phyloP scores from a whole-genome alignment of 2,113 vertebrate species.

The Raja brachyura region DNA sequence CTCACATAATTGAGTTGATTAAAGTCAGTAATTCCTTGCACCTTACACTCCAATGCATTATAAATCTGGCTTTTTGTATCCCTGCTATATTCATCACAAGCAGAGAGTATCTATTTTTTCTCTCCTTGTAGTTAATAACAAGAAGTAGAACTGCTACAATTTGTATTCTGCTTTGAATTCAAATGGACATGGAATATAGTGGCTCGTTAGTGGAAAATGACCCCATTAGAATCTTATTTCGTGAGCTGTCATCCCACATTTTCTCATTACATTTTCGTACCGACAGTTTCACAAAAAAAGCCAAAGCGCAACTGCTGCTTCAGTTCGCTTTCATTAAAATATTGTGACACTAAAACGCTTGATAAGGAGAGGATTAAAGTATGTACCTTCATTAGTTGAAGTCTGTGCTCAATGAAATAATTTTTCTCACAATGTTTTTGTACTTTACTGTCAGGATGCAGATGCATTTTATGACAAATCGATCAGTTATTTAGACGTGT shows the following conservation, averaged over 20 bases:
- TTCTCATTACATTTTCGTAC: background rate
- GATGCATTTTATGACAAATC: background rate
- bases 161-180: slow-evolving; percentile 13
- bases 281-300: background rate
- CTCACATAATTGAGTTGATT: background rate
- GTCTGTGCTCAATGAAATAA: background rate
- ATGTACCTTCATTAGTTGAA: background rate
- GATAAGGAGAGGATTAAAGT: background rate
- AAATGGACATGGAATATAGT: background rate
- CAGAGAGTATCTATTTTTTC: background rate
- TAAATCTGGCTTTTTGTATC: background rate
- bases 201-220: background rate
- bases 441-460: background rate
- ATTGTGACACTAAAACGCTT: background rate
- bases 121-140: background rate
- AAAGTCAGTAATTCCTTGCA: background rate
- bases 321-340: slow-evolving; percentile 15
- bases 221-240: slow-evolving; percentile 2
- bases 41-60: background rate
- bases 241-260: background rate
- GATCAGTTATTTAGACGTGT: background rate
- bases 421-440: background rate
- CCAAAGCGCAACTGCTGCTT: background rate
- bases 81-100: background rate
- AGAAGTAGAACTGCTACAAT: background rate